Evolutionary conservation across 2,113 vertebrate genomes (phyloP).

Genomic region (Cathartes aura): DNA sequence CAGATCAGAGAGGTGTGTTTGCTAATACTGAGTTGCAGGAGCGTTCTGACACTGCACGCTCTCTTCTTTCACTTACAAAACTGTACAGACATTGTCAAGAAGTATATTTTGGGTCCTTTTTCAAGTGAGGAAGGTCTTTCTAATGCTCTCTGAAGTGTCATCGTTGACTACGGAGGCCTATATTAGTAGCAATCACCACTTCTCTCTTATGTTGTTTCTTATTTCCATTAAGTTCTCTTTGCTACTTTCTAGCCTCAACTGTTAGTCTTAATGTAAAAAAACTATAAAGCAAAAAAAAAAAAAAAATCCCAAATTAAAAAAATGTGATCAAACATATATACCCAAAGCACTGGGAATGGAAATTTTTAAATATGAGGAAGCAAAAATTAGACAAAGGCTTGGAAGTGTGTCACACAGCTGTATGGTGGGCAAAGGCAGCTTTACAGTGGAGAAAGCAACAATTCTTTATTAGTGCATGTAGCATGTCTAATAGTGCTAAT

Average conservation of each 20-base stretch:
- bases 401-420: not conserved
- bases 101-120: not conserved
- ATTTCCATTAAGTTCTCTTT: not conserved
- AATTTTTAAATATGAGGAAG: not conserved
- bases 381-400: not conserved
- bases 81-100: not conserved
- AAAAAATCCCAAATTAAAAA: no score
- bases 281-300: not conserved
- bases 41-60: not conserved
- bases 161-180: fast-evolving
- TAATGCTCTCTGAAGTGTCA: not conserved
- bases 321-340: not conserved
- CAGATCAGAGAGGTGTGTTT: not conserved
- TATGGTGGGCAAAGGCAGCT: not conserved
- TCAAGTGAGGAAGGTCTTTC: not conserved
- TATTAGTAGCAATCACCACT: not conserved
- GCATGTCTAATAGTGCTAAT: not conserved
- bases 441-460: not conserved
- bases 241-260: not conserved
- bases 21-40: not conserved
- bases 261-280: not conserved
- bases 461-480: not conserved
- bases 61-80: not conserved
- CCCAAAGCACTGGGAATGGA: not conserved
- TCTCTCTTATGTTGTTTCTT: not conserved